Evolutionary conservation across 2,113 vertebrate genomes (phyloP).

Genomic region (Tautogolabrus adspersus): DNA sequence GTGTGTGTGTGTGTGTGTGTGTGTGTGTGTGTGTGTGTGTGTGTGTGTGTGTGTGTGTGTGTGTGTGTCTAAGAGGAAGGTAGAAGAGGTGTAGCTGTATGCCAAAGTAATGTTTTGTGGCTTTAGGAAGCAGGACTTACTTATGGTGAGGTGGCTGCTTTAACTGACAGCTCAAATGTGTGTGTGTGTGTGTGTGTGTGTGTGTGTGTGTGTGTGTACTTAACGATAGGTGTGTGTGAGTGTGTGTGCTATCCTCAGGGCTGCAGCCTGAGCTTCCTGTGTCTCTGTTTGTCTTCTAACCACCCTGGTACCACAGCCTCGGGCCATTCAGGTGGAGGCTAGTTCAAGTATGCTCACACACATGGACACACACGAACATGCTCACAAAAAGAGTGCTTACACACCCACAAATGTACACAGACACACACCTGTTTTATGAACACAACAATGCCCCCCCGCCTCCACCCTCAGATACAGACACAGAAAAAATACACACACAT

Average conservation of each 20-base stretch:
- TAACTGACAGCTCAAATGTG: background rate
- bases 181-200: conserved; percentile 54
- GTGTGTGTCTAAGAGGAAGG: conserved; percentile 1
- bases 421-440: conserved; percentile 62
- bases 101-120: conserved; percentile 56
- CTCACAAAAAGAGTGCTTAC: conserved; percentile 35
- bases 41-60: background rate
- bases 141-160: conserved; percentile 45
- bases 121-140: conserved; percentile 51
- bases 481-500: conserved; percentile 19
- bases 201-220: conserved; percentile 45
- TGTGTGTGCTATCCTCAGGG: conserved; percentile 68
- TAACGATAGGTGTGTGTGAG: conserved; percentile 53
- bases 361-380: conserved; percentile 25
- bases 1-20: conserved; percentile 31
- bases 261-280: conserved; percentile 73
- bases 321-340: conserved; percentile 81
- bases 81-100: conserved; percentile 58
- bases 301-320: conserved; percentile 66
- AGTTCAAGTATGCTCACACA: conserved; percentile 70
- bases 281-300: conserved; percentile 81
- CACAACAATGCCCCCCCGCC: conserved; percentile 14
- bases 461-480: background rate
- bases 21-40: conserved; percentile 32
- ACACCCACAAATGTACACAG: conserved; percentile 49